These are phyloP conservation scores for Eupristina koningsbergeri DNA, from an alignment of 1,140 invertebrate genomes.

Conservation along the genomic window DNA sequence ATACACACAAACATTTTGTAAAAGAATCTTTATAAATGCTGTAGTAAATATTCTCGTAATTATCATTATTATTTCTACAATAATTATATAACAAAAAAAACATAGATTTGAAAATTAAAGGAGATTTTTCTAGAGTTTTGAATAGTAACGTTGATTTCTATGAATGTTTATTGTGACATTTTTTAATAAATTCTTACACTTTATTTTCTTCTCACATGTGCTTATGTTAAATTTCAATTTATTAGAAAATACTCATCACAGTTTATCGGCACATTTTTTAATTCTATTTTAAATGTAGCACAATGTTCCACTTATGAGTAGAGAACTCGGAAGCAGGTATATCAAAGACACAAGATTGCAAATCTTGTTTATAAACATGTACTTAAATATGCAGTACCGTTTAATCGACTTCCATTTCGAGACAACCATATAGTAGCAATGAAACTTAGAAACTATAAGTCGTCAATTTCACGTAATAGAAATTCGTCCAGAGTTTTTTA, in stretches of 20 bases:
- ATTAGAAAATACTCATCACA: background rate
- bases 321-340: background rate
- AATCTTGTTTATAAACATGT: conserved; percentile 42
- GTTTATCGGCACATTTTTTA: conserved; percentile 54
- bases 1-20: too few species aligned
- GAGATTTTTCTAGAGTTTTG: too few species aligned
- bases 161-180: too few species aligned
- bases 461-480: background rate
- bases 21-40: too few species aligned
- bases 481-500: background rate
- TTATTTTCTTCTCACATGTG: too few species aligned
- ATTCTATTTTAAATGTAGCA: conserved; percentile 59
- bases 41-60: too few species aligned
- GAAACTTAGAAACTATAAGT: background rate
- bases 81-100: too few species aligned
- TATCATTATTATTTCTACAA: too few species aligned
- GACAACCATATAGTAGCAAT: background rate
- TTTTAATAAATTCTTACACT: too few species aligned
- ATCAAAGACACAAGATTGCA: conserved; percentile 17
- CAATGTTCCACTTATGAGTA: conserved; percentile 63
- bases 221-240: too few species aligned
- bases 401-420: conserved; percentile 36
- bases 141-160: too few species aligned
- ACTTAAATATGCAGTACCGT: conserved; percentile 38
- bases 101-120: too few species aligned